phyloP scores from a whole-genome alignment of 2,113 vertebrate species.

The Sander vitreus region DNA sequence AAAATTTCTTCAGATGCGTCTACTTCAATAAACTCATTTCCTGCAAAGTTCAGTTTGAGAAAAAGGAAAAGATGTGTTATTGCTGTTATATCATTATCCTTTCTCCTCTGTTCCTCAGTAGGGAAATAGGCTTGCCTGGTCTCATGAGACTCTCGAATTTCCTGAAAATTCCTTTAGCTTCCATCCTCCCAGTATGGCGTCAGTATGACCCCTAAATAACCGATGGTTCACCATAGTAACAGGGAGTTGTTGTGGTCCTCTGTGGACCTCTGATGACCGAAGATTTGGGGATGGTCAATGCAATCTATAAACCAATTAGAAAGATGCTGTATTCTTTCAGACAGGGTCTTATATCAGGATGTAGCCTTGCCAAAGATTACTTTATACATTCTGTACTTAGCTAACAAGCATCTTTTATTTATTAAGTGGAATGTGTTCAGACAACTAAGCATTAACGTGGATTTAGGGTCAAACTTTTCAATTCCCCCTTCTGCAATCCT shows the following conservation, averaged over 20 bases:
- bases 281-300: background rate
- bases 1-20: background rate
- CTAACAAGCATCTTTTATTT: background rate
- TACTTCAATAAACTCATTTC: background rate
- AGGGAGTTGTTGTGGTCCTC: constrained; percentile 22
- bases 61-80: background rate
- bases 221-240: constrained; percentile 66
- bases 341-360: background rate
- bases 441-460: background rate
- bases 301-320: background rate
- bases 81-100: background rate
- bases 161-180: constrained; percentile 61
- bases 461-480: background rate
- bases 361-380: background rate
- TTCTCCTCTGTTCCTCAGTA: background rate
- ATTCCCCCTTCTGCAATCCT: too few relatives aligned
- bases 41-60: background rate
- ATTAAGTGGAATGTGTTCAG: background rate
- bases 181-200: constrained; percentile 46
- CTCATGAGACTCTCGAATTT: constrained; percentile 54
- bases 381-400: background rate
- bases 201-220: constrained; percentile 36
- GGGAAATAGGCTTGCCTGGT: constrained; percentile 1
- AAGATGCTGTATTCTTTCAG: background rate
- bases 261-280: constrained; percentile 1